These are phyloP conservation scores for Pelodiscus sinensis DNA, from an alignment of 2,113 vertebrate genomes.

Conservation along the genomic window DNA sequence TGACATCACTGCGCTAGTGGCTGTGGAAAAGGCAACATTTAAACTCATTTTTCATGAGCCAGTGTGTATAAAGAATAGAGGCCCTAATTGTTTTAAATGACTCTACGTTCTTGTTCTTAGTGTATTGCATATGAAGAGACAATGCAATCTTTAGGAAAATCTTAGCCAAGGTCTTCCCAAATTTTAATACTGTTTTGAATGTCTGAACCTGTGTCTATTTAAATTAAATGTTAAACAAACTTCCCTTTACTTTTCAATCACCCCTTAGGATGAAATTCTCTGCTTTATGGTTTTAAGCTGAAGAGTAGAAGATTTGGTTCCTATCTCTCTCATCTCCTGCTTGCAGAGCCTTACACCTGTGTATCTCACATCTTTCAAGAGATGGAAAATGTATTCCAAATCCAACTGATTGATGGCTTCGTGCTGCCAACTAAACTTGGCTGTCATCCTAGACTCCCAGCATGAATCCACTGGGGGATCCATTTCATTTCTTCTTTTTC, in stretches of 20 bases:
- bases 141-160: neutral
- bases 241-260: neutral
- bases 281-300: neutral
- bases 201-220: neutral
- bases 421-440: neutral
- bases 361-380: neutral
- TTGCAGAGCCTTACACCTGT: neutral
- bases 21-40: conserved; percentile 41
- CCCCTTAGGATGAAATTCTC: neutral
- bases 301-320: neutral
- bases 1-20: conserved; percentile 45
- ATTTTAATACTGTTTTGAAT: neutral
- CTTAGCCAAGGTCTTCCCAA: neutral
- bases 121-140: neutral
- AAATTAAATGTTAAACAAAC: neutral
- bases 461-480: neutral
- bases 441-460: neutral
- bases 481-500: neutral
- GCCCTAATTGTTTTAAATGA: conserved; percentile 29
- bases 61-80: neutral
- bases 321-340: neutral
- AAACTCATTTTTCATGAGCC: conserved; percentile 2
- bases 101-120: neutral
- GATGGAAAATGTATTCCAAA: neutral
- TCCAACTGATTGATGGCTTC: neutral